Base-by-base conservation (phyloP, 2,888 invertebrate species). In the Troides helena region DNA sequence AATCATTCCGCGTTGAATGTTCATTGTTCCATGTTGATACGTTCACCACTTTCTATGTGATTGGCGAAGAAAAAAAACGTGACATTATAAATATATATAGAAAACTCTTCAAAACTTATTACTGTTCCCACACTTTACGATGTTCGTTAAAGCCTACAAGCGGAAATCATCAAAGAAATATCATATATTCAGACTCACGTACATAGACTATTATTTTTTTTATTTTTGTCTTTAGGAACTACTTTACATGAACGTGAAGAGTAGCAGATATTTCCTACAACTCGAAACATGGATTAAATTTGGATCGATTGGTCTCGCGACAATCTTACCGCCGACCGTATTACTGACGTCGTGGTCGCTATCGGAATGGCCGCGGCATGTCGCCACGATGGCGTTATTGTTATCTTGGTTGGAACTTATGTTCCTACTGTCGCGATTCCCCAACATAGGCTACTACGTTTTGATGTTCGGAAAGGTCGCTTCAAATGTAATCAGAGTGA, bases 381-480 rank as follows among this genome's bases (percentile, higher is more conserved):
- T 94, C 1, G 92, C 94, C 0, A 93, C 94, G 0, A 72, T 92
- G 10, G 93, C 94, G 0, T 74, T 94, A 36, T 87, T 94, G 17
- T 77, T 94, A 4, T 87, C 93, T 0, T 94, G 94, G 94, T 76
- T 93, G 17, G 93, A 94, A 74, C 85, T 94, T 77, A 93, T 94
- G 90, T 93, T 94, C 69, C 79, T 94, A 1, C 78, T 94, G 2
- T 94, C 94, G 0, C 85, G 94, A 67, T 93, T 94, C 71, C 94
- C 94, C 0, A 92, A 90, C 65, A 93, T 93, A 88, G 94, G 94
- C 1, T 93, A 93, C 76, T 94, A 94, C 81, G 93, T 94, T 1
- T 87, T 94, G 8, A 94, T 94, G 94, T 94, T 94, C 81, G 93
- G 93, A n/a, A 93, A 93, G 75, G 94, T 94, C 1, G 93, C 94